Percentiles rank a stretch among this genome's conserved stretches.
Conservation (phyloP, 2,888 invertebrate genomes). For the Apodemia zela region DNA sequence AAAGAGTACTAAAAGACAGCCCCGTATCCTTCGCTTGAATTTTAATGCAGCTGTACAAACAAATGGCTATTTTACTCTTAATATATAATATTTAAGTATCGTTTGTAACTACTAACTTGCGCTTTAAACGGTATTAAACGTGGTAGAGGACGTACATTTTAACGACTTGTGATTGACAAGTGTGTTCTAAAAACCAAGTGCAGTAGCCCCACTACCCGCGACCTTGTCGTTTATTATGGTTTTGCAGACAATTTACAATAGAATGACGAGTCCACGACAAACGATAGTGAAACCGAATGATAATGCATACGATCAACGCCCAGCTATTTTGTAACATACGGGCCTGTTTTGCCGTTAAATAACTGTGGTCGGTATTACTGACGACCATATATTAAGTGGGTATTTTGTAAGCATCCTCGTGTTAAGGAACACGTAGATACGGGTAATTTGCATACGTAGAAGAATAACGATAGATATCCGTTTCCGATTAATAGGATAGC, state of each 20-base stretch:
- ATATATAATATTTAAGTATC: constrained; percentile 6
- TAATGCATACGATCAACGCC: constrained; percentile 55
- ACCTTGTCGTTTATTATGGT: constrained; percentile 77
- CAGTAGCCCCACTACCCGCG: constrained; percentile 59
- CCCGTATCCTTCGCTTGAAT: background rate
- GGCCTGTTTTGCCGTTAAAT: constrained; percentile 42
- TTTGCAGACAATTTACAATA: constrained; percentile 76
- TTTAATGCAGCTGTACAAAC: background rate
- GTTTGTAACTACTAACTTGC: constrained; percentile 5
- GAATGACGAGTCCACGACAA: constrained; percentile 65
- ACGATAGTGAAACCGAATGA: constrained; percentile 67
- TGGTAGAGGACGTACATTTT: background rate
- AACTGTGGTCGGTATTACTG: constrained; percentile 39
- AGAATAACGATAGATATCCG: constrained; percentile 39
- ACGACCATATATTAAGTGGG: constrained; percentile 37
- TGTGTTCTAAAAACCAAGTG: constrained; percentile 55
- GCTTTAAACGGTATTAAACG: background rate
- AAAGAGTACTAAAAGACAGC: background rate
- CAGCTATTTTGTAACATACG: constrained; percentile 60
- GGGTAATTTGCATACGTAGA: constrained; percentile 49
- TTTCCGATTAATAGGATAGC: constrained; percentile 26
- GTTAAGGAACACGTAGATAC: constrained; percentile 29
- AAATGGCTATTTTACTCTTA: background rate
- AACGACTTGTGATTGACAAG: constrained; percentile 16
- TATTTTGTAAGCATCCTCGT: constrained; percentile 43